phyloP scores from a whole-genome alignment of 2,113 vertebrate genomes.

The Saccopteryx bilineata region DNA sequence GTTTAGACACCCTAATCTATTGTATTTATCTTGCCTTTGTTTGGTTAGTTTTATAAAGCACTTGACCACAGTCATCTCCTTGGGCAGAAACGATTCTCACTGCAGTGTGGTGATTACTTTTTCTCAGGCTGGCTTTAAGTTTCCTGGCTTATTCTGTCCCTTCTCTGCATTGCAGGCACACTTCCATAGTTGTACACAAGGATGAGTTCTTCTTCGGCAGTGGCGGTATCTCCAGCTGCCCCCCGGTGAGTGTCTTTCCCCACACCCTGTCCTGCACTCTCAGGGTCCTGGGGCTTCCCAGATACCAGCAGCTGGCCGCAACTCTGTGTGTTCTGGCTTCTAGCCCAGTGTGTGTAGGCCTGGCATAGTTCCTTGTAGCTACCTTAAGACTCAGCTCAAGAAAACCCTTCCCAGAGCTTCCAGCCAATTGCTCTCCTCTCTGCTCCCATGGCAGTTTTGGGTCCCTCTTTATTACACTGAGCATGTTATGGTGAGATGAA shows the following conservation, averaged over 20 bases:
- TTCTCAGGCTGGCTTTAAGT: neutral
- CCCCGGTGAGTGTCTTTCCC: conserved; percentile 91
- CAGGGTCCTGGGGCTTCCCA: neutral
- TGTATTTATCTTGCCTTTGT: neutral
- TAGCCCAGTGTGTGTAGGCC: neutral
- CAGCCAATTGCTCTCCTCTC: neutral
- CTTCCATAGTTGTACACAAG: conserved; percentile 94
- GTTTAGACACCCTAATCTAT: neutral
- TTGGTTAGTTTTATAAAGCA: conserved; percentile 31
- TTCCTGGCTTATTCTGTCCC: neutral
- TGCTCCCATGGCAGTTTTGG: neutral
- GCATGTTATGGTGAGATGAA: neutral
- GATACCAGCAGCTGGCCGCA: neutral
- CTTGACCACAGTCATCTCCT: conserved; percentile 9
- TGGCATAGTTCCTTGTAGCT: neutral
- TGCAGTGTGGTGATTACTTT: neutral
- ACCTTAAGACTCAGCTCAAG: neutral
- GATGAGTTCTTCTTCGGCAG: conserved; percentile 96
- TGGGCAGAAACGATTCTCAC: neutral
- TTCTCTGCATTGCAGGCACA: conserved; percentile 91
- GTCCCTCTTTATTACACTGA: neutral
- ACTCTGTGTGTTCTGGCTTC: neutral
- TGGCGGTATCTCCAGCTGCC: conserved; percentile 93
- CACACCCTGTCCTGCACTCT: neutral
- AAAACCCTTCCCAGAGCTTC: neutral